phyloP scores from a whole-genome alignment of 2,888 invertebrate genomes.

The Napeogenes inachia region DNA sequence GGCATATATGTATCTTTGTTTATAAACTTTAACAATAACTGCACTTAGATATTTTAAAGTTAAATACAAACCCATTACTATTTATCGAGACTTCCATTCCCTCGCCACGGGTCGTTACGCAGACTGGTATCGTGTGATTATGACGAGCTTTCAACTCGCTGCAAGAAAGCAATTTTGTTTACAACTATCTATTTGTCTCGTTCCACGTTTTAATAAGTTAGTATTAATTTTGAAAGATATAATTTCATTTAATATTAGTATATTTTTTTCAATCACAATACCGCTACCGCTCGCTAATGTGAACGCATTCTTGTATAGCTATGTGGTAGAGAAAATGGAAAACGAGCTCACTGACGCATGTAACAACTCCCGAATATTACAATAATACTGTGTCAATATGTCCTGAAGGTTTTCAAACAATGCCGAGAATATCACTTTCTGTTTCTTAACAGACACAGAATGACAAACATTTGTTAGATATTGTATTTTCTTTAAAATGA shows the following conservation, averaged over 20 bases:
- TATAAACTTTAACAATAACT: too few relatives aligned
- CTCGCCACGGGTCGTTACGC: slow-evolving; percentile 4
- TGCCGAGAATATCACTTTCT: too few relatives aligned
- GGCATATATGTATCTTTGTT: too few relatives aligned
- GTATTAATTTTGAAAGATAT: too few relatives aligned
- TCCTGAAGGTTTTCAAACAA: too few relatives aligned
- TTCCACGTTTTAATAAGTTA: not conserved
- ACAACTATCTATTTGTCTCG: not conserved
- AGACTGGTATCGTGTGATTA: not conserved
- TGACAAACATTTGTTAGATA: too few relatives aligned
- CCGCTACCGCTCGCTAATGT: slow-evolving; percentile 11
- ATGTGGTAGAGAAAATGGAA: slow-evolving; percentile 29
- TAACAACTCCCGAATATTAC: slow-evolving; percentile 25
- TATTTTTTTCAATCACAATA: not conserved
- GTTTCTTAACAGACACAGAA: too few relatives aligned
- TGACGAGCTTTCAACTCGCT: slow-evolving; percentile 1
- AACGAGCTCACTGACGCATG: slow-evolving; percentile 30
- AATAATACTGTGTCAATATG: slow-evolving; percentile 1
- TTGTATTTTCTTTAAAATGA: too few relatives aligned
- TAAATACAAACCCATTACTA: slow-evolving; percentile 3
- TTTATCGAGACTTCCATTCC: not conserved
- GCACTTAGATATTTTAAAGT: not conserved
- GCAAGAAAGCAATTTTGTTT: not conserved
- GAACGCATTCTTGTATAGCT: slow-evolving; percentile 17
- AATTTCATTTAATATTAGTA: not conserved